Percentiles rank a stretch among this genome's conserved stretches.
phyloP scores from a whole-genome alignment of 2,113 vertebrate species.

The Muntiacus muntjak region DNA sequence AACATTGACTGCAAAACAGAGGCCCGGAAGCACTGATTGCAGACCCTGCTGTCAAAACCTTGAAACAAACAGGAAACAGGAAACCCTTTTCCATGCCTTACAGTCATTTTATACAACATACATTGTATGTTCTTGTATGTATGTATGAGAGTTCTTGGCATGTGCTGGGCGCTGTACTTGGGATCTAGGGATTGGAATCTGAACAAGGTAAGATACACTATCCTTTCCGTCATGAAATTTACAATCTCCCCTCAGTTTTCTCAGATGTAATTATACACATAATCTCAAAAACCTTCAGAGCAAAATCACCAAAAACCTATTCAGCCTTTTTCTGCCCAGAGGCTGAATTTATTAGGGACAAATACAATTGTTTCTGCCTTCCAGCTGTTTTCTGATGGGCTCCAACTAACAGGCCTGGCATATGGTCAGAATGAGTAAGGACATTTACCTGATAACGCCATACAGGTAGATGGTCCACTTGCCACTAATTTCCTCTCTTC shows the following conservation, averaged over 20 bases:
- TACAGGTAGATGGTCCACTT: background rate
- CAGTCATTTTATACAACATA: background rate
- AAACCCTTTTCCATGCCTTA: background rate
- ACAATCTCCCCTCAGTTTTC: background rate
- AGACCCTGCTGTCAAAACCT: background rate
- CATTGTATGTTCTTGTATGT: no score
- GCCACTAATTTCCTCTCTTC: background rate
- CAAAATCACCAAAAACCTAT: background rate
- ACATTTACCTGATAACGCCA: constrained; percentile 50
- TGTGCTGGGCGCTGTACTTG: background rate
- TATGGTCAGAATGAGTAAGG: background rate
- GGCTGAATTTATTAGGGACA: background rate
- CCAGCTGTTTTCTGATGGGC: background rate
- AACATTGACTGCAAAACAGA: background rate
- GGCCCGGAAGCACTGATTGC: background rate
- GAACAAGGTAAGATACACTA: background rate
- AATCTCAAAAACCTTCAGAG: background rate
- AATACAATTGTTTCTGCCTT: background rate
- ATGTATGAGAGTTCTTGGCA: background rate
- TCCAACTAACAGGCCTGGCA: background rate
- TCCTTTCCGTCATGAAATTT: background rate
- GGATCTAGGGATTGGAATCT: background rate
- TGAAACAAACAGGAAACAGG: background rate
- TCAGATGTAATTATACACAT: background rate
- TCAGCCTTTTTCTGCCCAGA: background rate